Evolutionary conservation across 2,888 invertebrate genomes (phyloP), one percentile per base, ranked within the genome.

Genomic region (Eumacrocentrus americanus): DNA sequence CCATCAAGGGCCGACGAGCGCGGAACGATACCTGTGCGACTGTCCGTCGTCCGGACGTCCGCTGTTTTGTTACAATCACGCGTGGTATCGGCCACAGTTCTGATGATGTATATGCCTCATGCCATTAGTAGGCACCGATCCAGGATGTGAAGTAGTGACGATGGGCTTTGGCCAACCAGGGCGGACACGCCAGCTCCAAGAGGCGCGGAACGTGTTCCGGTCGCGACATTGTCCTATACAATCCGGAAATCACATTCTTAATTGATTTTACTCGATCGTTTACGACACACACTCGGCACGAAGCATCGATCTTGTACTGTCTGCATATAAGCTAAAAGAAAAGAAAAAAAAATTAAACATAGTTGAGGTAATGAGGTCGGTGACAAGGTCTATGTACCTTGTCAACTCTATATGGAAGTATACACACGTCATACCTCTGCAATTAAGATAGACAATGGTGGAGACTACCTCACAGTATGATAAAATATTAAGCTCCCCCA

Each of bases 21-120:
- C 63, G 71, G 77, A 76, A 72, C 75, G 80, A 80, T 80, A 81
- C 80, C 80, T 80, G 80, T 80, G 80, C 76, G 80, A 81, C 79
- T 80, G 76, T 72, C 70, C 67, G 73, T 47, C 67, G 67, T 80
- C 80, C 80, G 80, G 81, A 80, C 75, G 77, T 81, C 80, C 81
- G 80, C 71, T 80, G 80, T 80, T 80, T 80, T 80, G 80, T 81
- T 80, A 73, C 70, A 80, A 80, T 81, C 80, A 80, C 80, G 80
- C 75, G 76, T 76, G 63, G 60, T 66, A 61, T 61, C 62, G 58
- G 51, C 56, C 50, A 53, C 48, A 48, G 37, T 18, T 44, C 22
- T 5, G 29, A 29, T 23, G 48, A 64, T 62, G 64, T 67, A 64
- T 64, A 59, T 62, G 63, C 52, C 66, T 63, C 67, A 69, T 64